Conservation (phyloP, 2,888 invertebrate species). For the Idaea biselata region DNA sequence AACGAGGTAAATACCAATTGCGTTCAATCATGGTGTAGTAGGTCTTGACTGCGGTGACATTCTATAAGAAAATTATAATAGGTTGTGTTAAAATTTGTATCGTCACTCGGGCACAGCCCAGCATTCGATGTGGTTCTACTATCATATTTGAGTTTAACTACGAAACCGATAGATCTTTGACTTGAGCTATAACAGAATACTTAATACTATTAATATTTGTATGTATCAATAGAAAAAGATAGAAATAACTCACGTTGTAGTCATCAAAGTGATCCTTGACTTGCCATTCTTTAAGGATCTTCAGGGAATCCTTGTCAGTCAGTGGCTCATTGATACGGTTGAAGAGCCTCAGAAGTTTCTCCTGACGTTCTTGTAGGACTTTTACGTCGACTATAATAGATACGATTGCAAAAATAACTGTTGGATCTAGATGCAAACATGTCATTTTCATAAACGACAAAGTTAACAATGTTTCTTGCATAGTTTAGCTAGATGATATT, state of each 20-base stretch:
- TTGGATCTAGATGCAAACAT: too few relatives aligned
- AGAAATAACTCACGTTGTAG: constrained; percentile 57
- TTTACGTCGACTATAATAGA: constrained; percentile 68
- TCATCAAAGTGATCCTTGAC: constrained; percentile 75
- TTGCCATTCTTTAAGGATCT: constrained; percentile 72
- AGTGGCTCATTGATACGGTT: constrained; percentile 81
- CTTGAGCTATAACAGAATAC: too few relatives aligned
- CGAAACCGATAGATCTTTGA: too few relatives aligned
- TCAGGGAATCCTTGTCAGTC: constrained; percentile 69
- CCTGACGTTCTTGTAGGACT: constrained; percentile 58
- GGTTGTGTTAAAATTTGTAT: not conserved
- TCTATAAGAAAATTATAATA: constrained; percentile 49
- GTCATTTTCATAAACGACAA: too few relatives aligned
- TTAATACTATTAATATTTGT: too few relatives aligned
- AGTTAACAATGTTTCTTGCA: not conserved
- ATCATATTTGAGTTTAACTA: too few relatives aligned
- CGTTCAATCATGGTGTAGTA: constrained; percentile 77
- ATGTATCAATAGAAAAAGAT: not conserved
- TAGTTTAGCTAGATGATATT: too few relatives aligned
- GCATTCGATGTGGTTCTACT: too few relatives aligned
- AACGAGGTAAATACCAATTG: constrained; percentile 77
- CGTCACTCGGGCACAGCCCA: not conserved
- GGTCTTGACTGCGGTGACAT: constrained; percentile 76
- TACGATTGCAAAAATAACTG: not conserved
- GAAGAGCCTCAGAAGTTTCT: constrained; percentile 64